These are phyloP conservation scores for Indri indri DNA, from an alignment of 2,113 vertebrate genomes.

Conservation along the genomic window DNA sequence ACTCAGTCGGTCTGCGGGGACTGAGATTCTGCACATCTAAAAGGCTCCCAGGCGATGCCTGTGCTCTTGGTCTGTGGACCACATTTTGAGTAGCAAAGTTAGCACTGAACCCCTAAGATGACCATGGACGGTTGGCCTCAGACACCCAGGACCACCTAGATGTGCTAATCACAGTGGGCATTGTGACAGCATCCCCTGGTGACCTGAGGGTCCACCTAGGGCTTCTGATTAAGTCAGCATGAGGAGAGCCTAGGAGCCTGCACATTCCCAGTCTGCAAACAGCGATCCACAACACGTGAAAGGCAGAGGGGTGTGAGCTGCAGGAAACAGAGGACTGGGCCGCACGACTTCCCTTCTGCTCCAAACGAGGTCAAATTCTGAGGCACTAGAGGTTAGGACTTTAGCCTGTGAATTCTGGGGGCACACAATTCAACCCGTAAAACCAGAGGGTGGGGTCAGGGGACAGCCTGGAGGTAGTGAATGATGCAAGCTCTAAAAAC, in stretches of 20 bases:
- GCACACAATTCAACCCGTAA: neutral
- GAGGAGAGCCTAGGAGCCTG: neutral
- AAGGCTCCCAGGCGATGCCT: neutral
- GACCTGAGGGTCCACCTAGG: neutral
- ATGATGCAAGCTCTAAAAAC: neutral
- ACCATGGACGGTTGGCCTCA: neutral
- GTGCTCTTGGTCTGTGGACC: neutral
- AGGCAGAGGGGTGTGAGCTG: neutral
- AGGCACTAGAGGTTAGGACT: neutral
- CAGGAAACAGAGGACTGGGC: neutral
- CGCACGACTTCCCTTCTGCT: neutral
- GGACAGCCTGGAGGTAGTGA: neutral
- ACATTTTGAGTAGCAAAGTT: neutral
- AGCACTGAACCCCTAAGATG: neutral
- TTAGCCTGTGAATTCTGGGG: neutral
- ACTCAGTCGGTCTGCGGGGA: neutral
- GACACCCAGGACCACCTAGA: neutral
- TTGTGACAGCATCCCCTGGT: too few species aligned
- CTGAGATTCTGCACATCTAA: neutral
- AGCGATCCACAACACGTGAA: neutral
- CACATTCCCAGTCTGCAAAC: neutral
- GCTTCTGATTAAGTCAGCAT: neutral
- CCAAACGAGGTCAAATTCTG: neutral
- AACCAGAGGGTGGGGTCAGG: neutral
- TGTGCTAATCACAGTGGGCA: too few species aligned